Evolutionary conservation across 2,797 vertebrate genomes (phyloP), one percentile per base, ranked within the genome.

Genomic region (Enteromius fasciolatus): DNA sequence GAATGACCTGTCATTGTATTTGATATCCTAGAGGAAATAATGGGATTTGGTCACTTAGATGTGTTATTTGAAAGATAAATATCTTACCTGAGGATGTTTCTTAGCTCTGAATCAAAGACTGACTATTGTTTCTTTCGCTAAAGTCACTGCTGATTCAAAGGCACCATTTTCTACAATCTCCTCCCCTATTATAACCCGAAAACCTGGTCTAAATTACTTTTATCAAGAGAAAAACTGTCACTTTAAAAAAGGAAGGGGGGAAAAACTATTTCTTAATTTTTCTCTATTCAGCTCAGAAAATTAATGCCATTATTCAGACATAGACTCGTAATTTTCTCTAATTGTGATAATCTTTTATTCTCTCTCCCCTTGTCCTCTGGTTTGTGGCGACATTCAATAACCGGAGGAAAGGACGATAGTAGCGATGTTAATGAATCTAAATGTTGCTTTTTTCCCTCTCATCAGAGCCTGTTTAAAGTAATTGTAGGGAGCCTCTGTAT

Each of bases 401-500:
- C 84, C 61, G 61, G 14, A 64, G 69, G 8, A 84, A 63, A 85
- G 67, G 80, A 86, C 74, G 63, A 84, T 44, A 44, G 73, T 74
- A 81, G 81, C 41, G 84, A 89, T 91, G 91, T 90, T 92, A 92
- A 92, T 90, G 88, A 92, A 89, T 92, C 88, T 90, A 81, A 89
- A 88, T 90, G 87, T 86, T 87, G 87, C 73, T 81, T 80, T 82
- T 87, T 67, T 52, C 33, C 74, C 86, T 88, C 84, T 91, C 84
- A 87, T 89, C 87, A 87, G 86, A 89, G 82, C 87, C 87, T 89
- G 85, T 85, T 84, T 83, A 86, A 83, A 59, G 87, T 92, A 92
- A 93, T 91, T 92, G 88, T 88, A 87, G 89, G 84, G 92, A 88
- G 88, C 87, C 86, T 90, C 88, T 91, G 89, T 92, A 91, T 90